A percentile compares a stretch with the other conserved stretches of the same genome.
Conservation (phyloP, 2,113 vertebrate species). For the Oceanites oceanicus region DNA sequence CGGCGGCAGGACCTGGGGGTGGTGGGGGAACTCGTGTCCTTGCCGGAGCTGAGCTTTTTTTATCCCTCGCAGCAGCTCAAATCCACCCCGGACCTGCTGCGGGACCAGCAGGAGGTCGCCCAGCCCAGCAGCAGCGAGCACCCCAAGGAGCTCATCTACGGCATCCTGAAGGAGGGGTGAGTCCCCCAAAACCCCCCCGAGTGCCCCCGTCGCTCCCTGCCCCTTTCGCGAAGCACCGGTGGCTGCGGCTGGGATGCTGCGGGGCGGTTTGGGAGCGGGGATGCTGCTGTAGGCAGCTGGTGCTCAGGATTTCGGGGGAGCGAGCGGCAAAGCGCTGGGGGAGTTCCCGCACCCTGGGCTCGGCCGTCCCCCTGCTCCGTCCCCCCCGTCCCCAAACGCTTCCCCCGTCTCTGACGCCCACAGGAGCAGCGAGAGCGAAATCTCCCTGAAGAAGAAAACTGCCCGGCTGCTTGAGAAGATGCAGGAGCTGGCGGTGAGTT, state of each 20-base stretch:
- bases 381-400: fast-evolving
- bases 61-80: slow-evolving; percentile 73
- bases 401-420: fast-evolving
- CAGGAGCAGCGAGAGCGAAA: slow-evolving; percentile 83
- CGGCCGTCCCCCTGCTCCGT: fast-evolving
- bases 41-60: not conserved
- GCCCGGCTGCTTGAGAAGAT: slow-evolving; percentile 82
- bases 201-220: not conserved
- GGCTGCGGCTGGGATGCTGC: not conserved
- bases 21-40: fast-evolving
- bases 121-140: slow-evolving; percentile 76
- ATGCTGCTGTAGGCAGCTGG: not conserved
- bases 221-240: not conserved
- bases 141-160: slow-evolving; percentile 80
- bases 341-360: too few species aligned
- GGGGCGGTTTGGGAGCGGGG: not conserved
- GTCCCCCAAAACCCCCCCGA: not conserved
- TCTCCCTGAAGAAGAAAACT: slow-evolving; percentile 79
- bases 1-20: fast-evolving
- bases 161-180: slow-evolving; percentile 88
- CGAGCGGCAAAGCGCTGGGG: fast-evolving
- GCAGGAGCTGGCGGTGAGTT: slow-evolving; percentile 79
- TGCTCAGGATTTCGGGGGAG: not conserved
- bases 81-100: slow-evolving; percentile 91
- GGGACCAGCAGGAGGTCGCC: slow-evolving; percentile 84